Evolutionary conservation across 1,140 invertebrate species (phyloP), one percentile per base, ranked within the genome.

Genomic region (Chrysomallon squamiferum): DNA sequence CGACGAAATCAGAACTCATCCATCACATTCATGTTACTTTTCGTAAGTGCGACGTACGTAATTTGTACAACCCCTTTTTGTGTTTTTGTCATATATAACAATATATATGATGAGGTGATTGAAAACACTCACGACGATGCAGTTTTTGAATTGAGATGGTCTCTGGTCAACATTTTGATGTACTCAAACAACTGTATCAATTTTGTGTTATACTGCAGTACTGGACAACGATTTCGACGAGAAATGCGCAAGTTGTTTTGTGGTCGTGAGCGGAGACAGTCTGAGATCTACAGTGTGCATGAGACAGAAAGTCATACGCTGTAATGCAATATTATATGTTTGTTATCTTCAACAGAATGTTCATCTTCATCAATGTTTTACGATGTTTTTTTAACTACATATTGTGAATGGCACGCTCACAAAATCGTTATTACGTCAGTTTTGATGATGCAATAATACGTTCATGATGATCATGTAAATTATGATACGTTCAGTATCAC

Each of bases 11-110:
- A 45, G 43, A 59, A 63, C 18, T 61, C 75, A 11, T 69, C 64
- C 35, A 43, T 77, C 5, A 78, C 78, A 2, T 62, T 66, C 9
- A 80, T 76, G 74, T 58, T 80, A 25, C 27, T 80, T 15, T 63
- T 68, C 2, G 68, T 78, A 6, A 75, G 72, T 41, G 65, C 69
- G 60, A 67, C 74, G 2, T 80, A 74, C 54, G 58, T 75, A 29
- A 11, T 76, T 13, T 69, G 68, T 11, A 76, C 72, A 2, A 59
- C 69, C 4, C 78, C 78, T 2, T 73, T 74, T 50, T 68, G 66
- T 9, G 50, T 71, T 1, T 77, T 68, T 35, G 52, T 77, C 13
- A 74, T 79, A 18, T 71, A 69, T 1, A 66, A 72, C 22, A 64
- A 65, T 25, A 62, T 71, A 11, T 72, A 66, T 68, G 15, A 41